Evolutionary conservation across 2,888 invertebrate species (phyloP).

Genomic region (Tortrix viridana): DNA sequence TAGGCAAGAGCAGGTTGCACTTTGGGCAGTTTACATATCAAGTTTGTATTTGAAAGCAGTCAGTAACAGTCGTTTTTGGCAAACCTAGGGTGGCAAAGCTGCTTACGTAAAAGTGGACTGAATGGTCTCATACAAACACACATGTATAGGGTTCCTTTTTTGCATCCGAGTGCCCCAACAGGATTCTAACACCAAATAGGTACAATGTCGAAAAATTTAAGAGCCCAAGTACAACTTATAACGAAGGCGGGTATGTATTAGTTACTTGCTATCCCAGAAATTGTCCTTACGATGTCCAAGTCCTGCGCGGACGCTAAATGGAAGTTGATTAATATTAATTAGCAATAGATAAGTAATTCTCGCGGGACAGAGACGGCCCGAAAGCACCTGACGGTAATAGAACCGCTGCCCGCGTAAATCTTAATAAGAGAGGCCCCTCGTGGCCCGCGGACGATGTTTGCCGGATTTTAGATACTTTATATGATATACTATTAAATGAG

Average conservation of each 20-base stretch:
- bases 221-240: no score
- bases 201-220: no score
- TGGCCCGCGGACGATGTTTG: background rate
- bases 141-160: no score
- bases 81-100: constrained; percentile 51
- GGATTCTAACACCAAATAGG: no score
- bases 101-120: constrained; percentile 63
- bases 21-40: no score
- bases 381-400: constrained; percentile 5
- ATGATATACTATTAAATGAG: background rate
- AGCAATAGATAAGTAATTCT: no score
- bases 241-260: no score
- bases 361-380: background rate
- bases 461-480: background rate
- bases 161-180: no score
- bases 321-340: background rate
- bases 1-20: no score
- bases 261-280: no score
- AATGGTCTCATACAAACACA: constrained; percentile 66
- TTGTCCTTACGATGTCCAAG: no score
- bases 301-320: no score
- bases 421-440: constrained; percentile 13
- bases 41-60: constrained; percentile 33
- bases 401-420: constrained; percentile 6
- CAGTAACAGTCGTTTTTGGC: constrained; percentile 51